These are phyloP conservation scores for Papilio protenor DNA, from an alignment of 2,888 invertebrate species.

Conservation along the genomic window DNA sequence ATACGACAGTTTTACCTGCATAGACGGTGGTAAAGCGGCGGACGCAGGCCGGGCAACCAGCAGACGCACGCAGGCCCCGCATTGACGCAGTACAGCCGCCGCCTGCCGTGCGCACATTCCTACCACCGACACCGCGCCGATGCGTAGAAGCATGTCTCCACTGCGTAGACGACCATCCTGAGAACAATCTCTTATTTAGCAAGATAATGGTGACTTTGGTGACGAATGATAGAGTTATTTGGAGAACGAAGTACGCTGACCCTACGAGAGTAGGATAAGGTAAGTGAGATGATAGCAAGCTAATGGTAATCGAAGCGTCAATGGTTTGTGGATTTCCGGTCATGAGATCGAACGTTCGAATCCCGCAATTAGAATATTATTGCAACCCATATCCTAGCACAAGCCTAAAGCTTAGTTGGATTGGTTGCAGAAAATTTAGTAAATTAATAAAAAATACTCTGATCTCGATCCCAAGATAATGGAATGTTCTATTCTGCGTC, in stretches of 20 bases:
- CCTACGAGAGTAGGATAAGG: too few relatives aligned
- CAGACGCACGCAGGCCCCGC: slow-evolving; percentile 93
- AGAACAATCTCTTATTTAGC: slow-evolving; percentile 39
- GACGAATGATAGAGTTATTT: too few relatives aligned
- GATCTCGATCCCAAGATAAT: too few relatives aligned
- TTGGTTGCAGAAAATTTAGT: neutral
- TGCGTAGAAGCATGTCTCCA: slow-evolving; percentile 97
- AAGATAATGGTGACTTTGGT: neutral
- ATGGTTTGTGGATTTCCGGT: too few relatives aligned
- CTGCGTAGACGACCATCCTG: slow-evolving; percentile 96
- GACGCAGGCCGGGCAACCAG: slow-evolving; percentile 92
- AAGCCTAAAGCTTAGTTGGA: neutral
- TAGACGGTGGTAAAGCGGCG: slow-evolving; percentile 57
- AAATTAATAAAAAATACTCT: too few relatives aligned
- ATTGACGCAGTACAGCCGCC: slow-evolving; percentile 94
- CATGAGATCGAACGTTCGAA: too few relatives aligned
- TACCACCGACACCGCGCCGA: slow-evolving; percentile 94
- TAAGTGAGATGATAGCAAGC: neutral
- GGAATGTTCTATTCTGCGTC: too few relatives aligned
- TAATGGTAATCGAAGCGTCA: too few relatives aligned
- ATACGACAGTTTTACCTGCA: slow-evolving; percentile 46
- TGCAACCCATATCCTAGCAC: neutral
- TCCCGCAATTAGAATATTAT: neutral
- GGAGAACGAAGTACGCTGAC: too few relatives aligned
- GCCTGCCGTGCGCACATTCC: slow-evolving; percentile 97